Conservation (phyloP, 2,113 vertebrate species). For the Nestor notabilis region DNA sequence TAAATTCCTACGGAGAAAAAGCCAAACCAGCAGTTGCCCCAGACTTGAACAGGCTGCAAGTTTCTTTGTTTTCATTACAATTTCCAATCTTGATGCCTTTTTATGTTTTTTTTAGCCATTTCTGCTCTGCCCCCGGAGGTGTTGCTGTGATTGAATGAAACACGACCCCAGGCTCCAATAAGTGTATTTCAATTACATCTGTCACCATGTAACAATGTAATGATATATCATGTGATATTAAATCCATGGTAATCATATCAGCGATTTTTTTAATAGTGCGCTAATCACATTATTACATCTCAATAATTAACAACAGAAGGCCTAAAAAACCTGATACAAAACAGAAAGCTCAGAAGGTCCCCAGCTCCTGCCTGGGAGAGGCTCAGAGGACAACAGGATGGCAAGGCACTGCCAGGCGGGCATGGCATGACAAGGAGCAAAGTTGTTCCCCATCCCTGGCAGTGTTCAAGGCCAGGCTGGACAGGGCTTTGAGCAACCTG, state of each 20-base stretch:
- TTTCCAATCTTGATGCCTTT: constrained; percentile 74
- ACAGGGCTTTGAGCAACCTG: background rate
- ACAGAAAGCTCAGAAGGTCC: constrained; percentile 20
- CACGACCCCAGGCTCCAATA: constrained; percentile 92
- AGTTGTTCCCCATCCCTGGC: background rate
- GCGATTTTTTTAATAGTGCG: constrained; percentile 85
- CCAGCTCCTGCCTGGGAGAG: background rate
- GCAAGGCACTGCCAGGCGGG: background rate
- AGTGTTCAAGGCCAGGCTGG: background rate
- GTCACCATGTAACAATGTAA: constrained; percentile 95
- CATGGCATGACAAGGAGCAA: background rate
- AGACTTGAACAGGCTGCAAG: constrained; percentile 34
- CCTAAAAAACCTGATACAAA: constrained; percentile 71
- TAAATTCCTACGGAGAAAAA: constrained; percentile 22
- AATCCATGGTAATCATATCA: constrained; percentile 96
- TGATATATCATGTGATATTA: constrained; percentile 99
- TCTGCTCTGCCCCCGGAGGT: constrained; percentile 78
- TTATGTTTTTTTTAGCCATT: constrained; percentile 62
- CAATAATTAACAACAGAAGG: constrained; percentile 85
- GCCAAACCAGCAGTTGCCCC: constrained; percentile 38
- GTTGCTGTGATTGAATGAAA: constrained; percentile 91
- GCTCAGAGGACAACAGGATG: background rate
- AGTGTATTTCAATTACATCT: constrained; percentile 99
- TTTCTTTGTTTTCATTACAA: constrained; percentile 82
- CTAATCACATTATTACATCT: constrained; percentile 86